Conservation (phyloP, 2,113 vertebrate genomes). For the Cricetomys ansorgei region DNA sequence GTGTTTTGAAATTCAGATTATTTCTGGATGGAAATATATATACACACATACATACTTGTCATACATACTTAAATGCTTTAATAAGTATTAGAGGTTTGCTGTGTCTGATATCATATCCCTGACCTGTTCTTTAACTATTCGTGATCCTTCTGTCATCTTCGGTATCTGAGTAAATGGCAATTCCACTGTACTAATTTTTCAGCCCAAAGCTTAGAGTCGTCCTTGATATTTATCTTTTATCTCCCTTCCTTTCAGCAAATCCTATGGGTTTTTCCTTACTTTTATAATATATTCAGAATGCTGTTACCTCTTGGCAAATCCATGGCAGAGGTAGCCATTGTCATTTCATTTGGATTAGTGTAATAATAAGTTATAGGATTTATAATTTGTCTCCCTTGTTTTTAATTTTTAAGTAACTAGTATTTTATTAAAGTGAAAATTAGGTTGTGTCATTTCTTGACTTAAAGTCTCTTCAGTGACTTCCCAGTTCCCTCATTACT, state of each 20-base stretch:
- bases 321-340: background rate
- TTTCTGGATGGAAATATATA: too few relatives aligned
- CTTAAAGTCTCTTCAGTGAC: background rate
- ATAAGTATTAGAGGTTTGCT: background rate
- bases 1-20: constrained; percentile 16
- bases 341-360: background rate
- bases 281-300: constrained; percentile 28
- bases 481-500: background rate
- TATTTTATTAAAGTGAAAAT: constrained; percentile 46
- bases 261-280: background rate
- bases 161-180: background rate
- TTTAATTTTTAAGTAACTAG: background rate
- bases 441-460: constrained; percentile 20
- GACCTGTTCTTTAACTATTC: background rate
- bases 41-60: too few relatives aligned
- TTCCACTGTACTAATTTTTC: background rate
- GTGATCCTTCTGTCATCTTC: constrained; percentile 16
- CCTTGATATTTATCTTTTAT: background rate
- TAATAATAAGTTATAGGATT: background rate
- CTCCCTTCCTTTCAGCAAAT: background rate
- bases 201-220: constrained; percentile 18
- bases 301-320: background rate
- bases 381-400: background rate
- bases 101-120: background rate
- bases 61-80: background rate